A percentile compares a stretch with the other conserved stretches of the same genome.
phyloP scores from a whole-genome alignment of 2,888 invertebrate genomes.

The Chymomyza procnemis region DNA sequence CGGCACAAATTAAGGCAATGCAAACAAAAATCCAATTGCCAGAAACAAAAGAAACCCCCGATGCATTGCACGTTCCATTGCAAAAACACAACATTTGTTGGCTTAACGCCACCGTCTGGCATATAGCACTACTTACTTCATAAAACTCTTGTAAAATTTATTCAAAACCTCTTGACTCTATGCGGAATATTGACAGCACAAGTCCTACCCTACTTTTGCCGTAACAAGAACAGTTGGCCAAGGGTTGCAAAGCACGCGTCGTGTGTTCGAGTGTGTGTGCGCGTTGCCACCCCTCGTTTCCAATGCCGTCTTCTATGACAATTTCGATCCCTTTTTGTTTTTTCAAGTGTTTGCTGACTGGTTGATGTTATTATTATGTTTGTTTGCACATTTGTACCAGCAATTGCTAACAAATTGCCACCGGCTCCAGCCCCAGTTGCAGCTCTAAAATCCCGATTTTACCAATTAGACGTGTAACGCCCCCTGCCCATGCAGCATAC shows the following conservation, averaged over 20 bases:
- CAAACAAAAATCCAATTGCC: slow-evolving; percentile 62
- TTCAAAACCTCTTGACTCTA: slow-evolving; percentile 76
- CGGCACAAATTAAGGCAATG: slow-evolving; percentile 66
- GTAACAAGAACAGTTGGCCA: slow-evolving; percentile 38
- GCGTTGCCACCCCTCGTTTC: background rate
- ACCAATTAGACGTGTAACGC: slow-evolving; percentile 62
- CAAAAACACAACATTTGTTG: slow-evolving; percentile 61
- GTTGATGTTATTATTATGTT: slow-evolving; percentile 66
- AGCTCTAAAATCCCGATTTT: slow-evolving; percentile 47
- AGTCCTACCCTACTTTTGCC: slow-evolving; percentile 41
- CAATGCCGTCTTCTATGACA: slow-evolving; percentile 16
- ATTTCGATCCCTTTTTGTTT: slow-evolving; percentile 47
- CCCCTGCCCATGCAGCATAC: slow-evolving; percentile 16
- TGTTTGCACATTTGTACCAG: slow-evolving; percentile 69
- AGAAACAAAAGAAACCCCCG: slow-evolving; percentile 49
- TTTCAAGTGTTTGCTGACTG: slow-evolving; percentile 36
- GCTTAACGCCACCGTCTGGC: slow-evolving; percentile 39
- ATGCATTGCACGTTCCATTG: background rate
- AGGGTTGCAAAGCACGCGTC: slow-evolving; percentile 44
- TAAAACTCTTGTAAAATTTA: slow-evolving; percentile 68
- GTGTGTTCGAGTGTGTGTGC: slow-evolving; percentile 46
- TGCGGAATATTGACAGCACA: slow-evolving; percentile 27
- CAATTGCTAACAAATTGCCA: slow-evolving; percentile 55
- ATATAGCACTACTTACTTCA: slow-evolving; percentile 18
- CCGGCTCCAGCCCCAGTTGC: slow-evolving; percentile 41